Base-by-base conservation (phyloP, 1,140 invertebrate genomes). In the Drosophila nigromelanica region DNA sequence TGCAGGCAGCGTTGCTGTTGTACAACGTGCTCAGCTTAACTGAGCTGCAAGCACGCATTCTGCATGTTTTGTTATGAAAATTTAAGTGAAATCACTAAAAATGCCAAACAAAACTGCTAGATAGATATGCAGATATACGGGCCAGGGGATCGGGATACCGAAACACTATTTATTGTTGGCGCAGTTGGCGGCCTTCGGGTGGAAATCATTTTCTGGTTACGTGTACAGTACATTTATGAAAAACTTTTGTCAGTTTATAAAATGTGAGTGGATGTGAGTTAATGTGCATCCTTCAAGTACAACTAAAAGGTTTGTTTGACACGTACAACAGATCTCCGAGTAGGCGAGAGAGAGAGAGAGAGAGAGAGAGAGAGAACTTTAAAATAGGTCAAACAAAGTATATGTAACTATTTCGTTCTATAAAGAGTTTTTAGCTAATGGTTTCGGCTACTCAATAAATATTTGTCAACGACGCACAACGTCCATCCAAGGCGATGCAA, bases 61-160 rank as follows among this genome's bases (percentile, higher is more conserved):
- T 61, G 59, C 79, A 80, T 89, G 87, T 87, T 89, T 87, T 87
- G 83, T 87, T 87, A 87, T 87, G 83, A 87, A 87, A 87, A 87
- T 87, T 87, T 87, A 89, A 87, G 83, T 87, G 83, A 87, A 87
- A 89, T 87, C 83, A 87, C 83, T 83, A 76, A 87, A 86, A 87
- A 87, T 87, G 83, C 73, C 83, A 87, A 87, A 87, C 83, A 87
- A 89, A 87, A 87, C 83, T 68, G 76, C 66, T 40, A 77, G 70
- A 76, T 40, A 77, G 70, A 76, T 72, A 83, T 89, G 79, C 83
- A 79, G 75, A 78, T 73, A 76, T 21, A n/a, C 15, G 30, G 35
- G 14, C n/a, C 11, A 30, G 4, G 18, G 5, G 24, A 2, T 30
- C 4, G 35, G 10, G 14, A n/a, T n/a, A n/a, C 14, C 8, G 2